Evolutionary conservation across 2,888 invertebrate species (phyloP).

Genomic region (Dicyrtoma fusca): DNA sequence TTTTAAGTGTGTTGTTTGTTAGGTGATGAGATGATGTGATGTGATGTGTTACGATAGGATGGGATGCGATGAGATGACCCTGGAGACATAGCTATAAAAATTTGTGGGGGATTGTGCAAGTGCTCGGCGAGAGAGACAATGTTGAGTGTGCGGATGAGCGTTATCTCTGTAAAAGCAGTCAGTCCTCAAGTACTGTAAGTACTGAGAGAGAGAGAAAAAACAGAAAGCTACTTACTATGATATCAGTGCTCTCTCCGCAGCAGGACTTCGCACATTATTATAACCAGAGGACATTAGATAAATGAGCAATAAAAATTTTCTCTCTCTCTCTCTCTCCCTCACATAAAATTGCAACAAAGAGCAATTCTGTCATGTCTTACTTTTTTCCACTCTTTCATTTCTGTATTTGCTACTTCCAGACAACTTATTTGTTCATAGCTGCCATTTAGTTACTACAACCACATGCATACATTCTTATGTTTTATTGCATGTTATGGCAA

Average conservation of each 20-base stretch:
- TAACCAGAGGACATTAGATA: neutral
- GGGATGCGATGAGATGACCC: conserved; percentile 19
- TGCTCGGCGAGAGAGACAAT: too few relatives aligned
- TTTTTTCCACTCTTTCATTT: neutral
- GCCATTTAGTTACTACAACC: too few relatives aligned
- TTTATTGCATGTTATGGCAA: too few relatives aligned
- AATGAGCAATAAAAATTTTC: conserved; percentile 19
- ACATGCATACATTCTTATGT: too few relatives aligned
- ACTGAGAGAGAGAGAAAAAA: neutral
- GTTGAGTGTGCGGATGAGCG: too few relatives aligned
- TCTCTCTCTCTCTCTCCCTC: neutral
- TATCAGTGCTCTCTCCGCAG: neutral
- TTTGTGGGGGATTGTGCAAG: too few relatives aligned
- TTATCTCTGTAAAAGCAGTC: too few relatives aligned
- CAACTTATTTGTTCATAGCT: too few relatives aligned
- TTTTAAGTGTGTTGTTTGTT: conserved; percentile 15
- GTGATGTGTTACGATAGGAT: too few relatives aligned
- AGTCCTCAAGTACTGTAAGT: too few relatives aligned
- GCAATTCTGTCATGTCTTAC: neutral
- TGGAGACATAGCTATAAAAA: conserved; percentile 10
- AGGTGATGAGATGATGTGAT: conserved; percentile 14
- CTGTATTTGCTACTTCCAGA: neutral
- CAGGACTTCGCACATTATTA: conserved; percentile 10
- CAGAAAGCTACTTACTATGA: too few relatives aligned
- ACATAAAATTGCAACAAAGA: too few relatives aligned